Evolutionary conservation across 2,113 vertebrate species (phyloP).

Genomic region (Eublepharis macularius): DNA sequence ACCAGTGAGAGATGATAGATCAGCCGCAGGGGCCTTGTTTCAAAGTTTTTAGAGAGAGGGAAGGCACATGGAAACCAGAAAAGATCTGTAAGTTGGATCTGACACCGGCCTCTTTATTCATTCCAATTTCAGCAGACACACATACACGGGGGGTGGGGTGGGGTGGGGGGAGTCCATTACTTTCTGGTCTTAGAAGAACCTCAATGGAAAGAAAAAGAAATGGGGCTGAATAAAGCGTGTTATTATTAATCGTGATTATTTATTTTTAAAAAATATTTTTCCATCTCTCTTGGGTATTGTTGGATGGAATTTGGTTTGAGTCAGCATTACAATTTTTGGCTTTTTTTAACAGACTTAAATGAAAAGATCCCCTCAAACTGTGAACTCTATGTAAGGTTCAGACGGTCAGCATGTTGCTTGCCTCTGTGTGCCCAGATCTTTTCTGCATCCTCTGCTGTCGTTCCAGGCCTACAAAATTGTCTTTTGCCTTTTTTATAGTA

Average conservation of each 20-base stretch:
- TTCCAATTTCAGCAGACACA: conserved; percentile 20
- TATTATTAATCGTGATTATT: not conserved
- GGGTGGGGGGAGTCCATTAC: not conserved
- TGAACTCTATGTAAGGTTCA: too few relatives aligned
- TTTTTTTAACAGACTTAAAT: not conserved
- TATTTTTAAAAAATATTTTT: not conserved
- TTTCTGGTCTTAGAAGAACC: conserved; percentile 4
- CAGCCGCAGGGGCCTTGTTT: not conserved
- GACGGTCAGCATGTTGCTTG: not conserved
- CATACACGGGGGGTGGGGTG: not conserved
- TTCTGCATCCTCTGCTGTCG: not conserved
- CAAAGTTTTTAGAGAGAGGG: not conserved
- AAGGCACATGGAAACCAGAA: not conserved
- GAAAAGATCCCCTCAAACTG: too few relatives aligned
- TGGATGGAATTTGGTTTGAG: not conserved
- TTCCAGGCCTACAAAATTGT: not conserved
- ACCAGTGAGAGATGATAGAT: not conserved
- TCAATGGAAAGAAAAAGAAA: not conserved
- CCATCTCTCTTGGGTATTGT: too few relatives aligned
- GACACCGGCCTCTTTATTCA: conserved; percentile 10
- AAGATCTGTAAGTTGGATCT: not conserved
- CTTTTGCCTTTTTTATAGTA: too few relatives aligned
- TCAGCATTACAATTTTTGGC: not conserved
- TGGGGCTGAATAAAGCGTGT: not conserved
- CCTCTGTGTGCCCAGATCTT: not conserved